Base-by-base conservation (phyloP, 2,113 vertebrate species). In the Rhinopomastus cyanomelas region DNA sequence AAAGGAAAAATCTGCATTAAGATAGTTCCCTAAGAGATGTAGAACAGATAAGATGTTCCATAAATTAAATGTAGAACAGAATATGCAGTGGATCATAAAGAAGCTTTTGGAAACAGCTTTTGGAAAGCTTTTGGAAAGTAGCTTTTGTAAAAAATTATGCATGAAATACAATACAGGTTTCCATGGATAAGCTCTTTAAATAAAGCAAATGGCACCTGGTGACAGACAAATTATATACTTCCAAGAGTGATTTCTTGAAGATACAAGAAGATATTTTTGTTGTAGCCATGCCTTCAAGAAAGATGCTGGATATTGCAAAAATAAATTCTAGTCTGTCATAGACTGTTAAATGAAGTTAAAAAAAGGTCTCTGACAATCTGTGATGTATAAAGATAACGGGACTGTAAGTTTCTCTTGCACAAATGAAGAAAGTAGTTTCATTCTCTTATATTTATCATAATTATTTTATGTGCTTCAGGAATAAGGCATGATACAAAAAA, bases 1-100 rank as follows among this genome's bases (percentile, higher is more conserved):
- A 75, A 84, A 89, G 53, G 42, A 27, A 92, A 86, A 81, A 93
- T 21, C 53, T 89, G 22, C 56, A 91, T 65, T 79, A 80, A 68
- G 49, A 82, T 57, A 85, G 12, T 22, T 81, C 44, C 26, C 81
- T 89, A 57, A 65, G 94, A 3, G n/a, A n/a, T n/a, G n/a, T n/a
- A n/a, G n/a, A n/a, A n/a, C n/a, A n/a, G n/a, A n/a, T n/a, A n/a
- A n/a, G n/a, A n/a, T n/a, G n/a, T n/a, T n/a, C n/a, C n/a, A n/a
- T 32, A 80, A 78, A 4, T 52, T 68, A 92, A 95, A 89, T 66
- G 34, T 52, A 73, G 60, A 88, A 71, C 36, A 83, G 36, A 65
- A 78, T 77, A 85, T 64, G 44, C 1, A 2, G 46, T 79, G 10
- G n/a, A 49, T 71, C 30, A 34, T 27, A 44, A 83, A 83, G 19